These are phyloP conservation scores for Clostera curtula DNA, from an alignment of 2,888 invertebrate species.

Conservation along the genomic window DNA sequence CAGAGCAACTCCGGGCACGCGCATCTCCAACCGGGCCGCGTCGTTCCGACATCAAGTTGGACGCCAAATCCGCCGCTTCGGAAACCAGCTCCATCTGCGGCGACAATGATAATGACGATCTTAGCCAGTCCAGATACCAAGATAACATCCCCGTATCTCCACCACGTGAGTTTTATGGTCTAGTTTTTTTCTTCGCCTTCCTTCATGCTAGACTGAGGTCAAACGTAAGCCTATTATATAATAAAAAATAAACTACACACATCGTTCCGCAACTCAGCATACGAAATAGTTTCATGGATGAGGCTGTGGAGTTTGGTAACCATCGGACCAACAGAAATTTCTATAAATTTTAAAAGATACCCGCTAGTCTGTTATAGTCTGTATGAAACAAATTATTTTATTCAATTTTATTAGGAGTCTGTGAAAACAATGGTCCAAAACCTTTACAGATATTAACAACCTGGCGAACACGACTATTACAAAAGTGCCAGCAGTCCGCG, in stretches of 20 bases:
- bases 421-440: neutral
- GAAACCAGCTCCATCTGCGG: conserved; percentile 85
- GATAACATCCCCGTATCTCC: conserved; percentile 76
- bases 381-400: too few species aligned
- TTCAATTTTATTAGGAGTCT: too few species aligned
- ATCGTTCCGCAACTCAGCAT: too few species aligned
- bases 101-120: conserved; percentile 88
- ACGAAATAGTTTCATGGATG: too few species aligned
- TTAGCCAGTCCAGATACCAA: conserved; percentile 79
- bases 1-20: conserved; percentile 87
- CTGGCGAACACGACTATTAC: conserved; percentile 79
- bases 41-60: conserved; percentile 84
- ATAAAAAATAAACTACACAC: too few species aligned
- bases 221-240: too few species aligned
- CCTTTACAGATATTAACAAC: conserved; percentile 61
- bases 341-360: too few species aligned
- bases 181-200: too few species aligned
- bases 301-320: too few species aligned
- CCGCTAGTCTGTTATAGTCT: too few species aligned
- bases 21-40: conserved; percentile 90
- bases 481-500: conserved; percentile 77
- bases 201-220: too few species aligned
- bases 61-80: conserved; percentile 83
- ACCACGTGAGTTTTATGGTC: conserved; percentile 76
- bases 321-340: too few species aligned